Base-by-base conservation (phyloP, 2,113 vertebrate species). In the Apteryx owenii region DNA sequence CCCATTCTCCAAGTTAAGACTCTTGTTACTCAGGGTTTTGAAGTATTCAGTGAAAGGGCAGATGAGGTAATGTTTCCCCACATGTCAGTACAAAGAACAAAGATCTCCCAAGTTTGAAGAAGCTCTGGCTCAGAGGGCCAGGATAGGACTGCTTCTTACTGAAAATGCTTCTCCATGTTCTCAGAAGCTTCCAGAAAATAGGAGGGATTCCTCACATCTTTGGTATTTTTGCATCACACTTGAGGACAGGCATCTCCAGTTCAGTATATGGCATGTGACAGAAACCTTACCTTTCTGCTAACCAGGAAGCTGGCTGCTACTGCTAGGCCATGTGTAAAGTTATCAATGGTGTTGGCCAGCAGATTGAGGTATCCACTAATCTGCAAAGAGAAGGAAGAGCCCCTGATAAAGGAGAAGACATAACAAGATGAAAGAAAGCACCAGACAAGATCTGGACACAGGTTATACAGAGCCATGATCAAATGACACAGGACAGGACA, bases 301-400 rank as follows among this genome's bases (percentile, higher is more conserved):
- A 99, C 99, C 46, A 99, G 97, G 97, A 99, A 99, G 95, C 99
- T 99, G 86, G 99, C 99, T 19, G 99, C 99, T 61, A 99, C 99
- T 17, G 99, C 99, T 90, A 99, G 98, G 58, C 99, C 99, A 0
- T 99, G 99, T 29, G 99, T 99, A 97, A 99, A 99, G 98, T 99
- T 99, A 97, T 99, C 99, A 53, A 99, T 99, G 95, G 99, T 99
- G 98, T 99, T 99, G 81, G 99, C 99, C 95, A 99, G 97, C 23
- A 99, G 98, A 97, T 99, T 99, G 95, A 99, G 98, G 97, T 99
- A 99, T 92, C 99, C 99, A 68, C 99, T 99, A 28, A 98, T 99
- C 99, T 99, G 98, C 61, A 96, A 56, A 78, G 82, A 90, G 58
- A 92, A 96, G 58, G 36, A 93, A 96, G 26, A 95, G n/a, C 5